Evolutionary conservation across 2,888 invertebrate species (phyloP), one percentile per base, ranked within the genome.

Genomic region (Lypha dubia): DNA sequence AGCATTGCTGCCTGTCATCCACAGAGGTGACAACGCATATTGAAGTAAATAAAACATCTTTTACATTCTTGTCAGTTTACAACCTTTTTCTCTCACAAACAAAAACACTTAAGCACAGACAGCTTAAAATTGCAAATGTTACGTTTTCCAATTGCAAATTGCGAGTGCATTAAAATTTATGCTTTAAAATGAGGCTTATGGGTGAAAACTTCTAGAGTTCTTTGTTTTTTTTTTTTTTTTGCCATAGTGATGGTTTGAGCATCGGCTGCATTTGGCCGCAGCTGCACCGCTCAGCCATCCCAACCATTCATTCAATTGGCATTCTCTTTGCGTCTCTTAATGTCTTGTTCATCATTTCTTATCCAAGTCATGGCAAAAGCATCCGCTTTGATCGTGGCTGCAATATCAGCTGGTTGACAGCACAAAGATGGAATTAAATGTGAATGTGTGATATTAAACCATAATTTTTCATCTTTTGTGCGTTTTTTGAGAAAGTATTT

Each of bases 121-220:
- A 60, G 11, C 35, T 13, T 13, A 51, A 67, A 17, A 4, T 1
- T 35, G 22, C 41, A 53, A 46, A 38, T 60, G n/a, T 22, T 41
- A 8, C 32, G 51, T 63, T 65, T 75, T 53, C 15, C 32, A 38
- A 56, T 32, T 65, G 62, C 38, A 1, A 44, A 38, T 38, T 38
- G 38, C 24, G 20, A 28, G 17, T 49, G 38, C 1, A 67, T n/a
- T 28, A 60, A 68, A 74, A 75, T 60, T 44, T 79, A 71, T 80
- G 76, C 60, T 71, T 67, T n/a, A 76, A 84, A 84, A 80, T 76
- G 75, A 76, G 83, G 75, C 80, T 76, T 80, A 71, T 80, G 67
- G 84, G 84, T 84, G 80, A 80, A 80, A 80, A 76, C 80, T 53
- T 62, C 51, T 62, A 15, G 35, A 74, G 41, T 53, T 74, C 68